Percentiles rank a stretch among this genome's conserved stretches.
Conservation (phyloP, 2,113 vertebrate genomes). For the Pyxicephalus adspersus region DNA sequence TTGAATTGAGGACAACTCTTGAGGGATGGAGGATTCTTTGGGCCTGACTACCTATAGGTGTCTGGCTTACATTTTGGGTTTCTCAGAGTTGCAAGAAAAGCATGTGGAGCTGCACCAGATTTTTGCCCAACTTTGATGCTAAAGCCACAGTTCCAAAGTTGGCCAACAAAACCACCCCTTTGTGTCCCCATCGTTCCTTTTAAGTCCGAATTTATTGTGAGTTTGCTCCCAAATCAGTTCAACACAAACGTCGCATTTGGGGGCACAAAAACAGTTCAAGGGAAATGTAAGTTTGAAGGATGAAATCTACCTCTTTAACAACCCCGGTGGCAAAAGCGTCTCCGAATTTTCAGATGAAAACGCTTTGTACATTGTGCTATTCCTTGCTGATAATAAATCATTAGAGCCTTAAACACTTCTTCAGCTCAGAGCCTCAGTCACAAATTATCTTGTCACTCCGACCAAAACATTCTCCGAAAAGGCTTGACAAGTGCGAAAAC, state of each 20-base stretch:
- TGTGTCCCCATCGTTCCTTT: constrained; percentile 41
- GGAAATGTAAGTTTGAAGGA: constrained; percentile 66
- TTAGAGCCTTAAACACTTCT: constrained; percentile 89
- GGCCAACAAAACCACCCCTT: not conserved
- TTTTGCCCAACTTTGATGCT: not conserved
- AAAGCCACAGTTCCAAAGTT: not conserved
- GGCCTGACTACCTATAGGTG: too few relatives aligned
- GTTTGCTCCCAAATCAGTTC: constrained; percentile 70
- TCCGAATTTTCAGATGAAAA: constrained; percentile 78
- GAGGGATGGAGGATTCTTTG: too few relatives aligned
- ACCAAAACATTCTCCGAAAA: constrained; percentile 88
- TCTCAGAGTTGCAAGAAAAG: not conserved
- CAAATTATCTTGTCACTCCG: constrained; percentile 89
- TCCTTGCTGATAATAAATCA: constrained; percentile 88
- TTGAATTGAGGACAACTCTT: too few relatives aligned
- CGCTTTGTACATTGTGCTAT: constrained; percentile 86
- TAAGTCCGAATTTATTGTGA: constrained; percentile 63
- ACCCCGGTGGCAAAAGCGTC: constrained; percentile 77
- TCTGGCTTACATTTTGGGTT: not conserved
- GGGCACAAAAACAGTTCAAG: constrained; percentile 47
- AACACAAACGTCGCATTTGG: constrained; percentile 52
- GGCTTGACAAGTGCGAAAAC: constrained; percentile 88
- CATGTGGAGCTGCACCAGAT: not conserved
- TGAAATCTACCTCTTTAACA: constrained; percentile 61
- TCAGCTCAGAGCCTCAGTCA: constrained; percentile 81